phyloP scores from a whole-genome alignment of 2,113 vertebrate species.

The Indicator maculatus region DNA sequence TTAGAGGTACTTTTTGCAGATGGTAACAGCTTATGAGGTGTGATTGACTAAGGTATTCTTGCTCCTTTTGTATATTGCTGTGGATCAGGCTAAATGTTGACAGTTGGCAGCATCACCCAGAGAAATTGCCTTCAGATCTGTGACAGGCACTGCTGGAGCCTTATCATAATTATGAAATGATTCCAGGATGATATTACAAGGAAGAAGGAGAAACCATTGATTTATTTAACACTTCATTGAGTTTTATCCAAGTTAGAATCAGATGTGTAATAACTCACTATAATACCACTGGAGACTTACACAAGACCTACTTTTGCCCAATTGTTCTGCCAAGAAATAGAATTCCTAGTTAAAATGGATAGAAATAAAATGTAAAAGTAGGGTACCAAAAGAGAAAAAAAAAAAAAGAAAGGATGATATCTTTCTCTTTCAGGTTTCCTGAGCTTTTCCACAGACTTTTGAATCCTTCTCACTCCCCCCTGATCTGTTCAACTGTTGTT shows the following conservation, averaged over 20 bases:
- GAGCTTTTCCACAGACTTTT: constrained; percentile 23
- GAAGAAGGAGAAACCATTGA: constrained; percentile 37
- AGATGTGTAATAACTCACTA: constrained; percentile 29
- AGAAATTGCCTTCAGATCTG: constrained; percentile 25
- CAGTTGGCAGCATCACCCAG: not conserved
- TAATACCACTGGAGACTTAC: not conserved
- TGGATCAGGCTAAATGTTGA: not conserved
- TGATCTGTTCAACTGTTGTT: not conserved
- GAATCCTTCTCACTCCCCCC: not conserved
- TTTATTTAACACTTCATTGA: constrained; percentile 48
- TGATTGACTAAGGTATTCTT: not conserved
- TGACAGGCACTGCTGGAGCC: not conserved
- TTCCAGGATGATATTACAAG: constrained; percentile 4
- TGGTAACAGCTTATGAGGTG: not conserved
- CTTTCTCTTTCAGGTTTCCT: constrained; percentile 14
- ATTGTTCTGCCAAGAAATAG: constrained; percentile 34
- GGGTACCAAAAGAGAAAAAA: not conserved
- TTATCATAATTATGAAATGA: constrained; percentile 29
- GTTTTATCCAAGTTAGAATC: constrained; percentile 37
- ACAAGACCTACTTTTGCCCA: constrained; percentile 34
- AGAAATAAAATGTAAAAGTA: constrained; percentile 43
- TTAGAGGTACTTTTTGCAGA: not conserved
- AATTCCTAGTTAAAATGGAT: constrained; percentile 25
- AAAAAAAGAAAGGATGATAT: not conserved
- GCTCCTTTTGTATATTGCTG: not conserved